These are phyloP conservation scores for Clinocottus analis DNA, from an alignment of 2,113 vertebrate genomes.

Conservation along the genomic window DNA sequence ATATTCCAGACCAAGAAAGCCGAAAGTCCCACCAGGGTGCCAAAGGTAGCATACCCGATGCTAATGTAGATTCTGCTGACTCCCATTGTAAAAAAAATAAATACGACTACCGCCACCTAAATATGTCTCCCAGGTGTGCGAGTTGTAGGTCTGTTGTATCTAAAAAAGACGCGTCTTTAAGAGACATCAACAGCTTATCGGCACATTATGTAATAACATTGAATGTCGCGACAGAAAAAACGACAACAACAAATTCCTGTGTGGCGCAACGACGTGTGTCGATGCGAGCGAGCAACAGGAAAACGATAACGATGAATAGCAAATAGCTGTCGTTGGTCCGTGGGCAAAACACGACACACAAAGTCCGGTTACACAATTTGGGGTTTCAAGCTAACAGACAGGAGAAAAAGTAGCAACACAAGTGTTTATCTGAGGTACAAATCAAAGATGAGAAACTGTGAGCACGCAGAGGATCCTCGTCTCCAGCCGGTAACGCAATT, in stretches of 20 bases:
- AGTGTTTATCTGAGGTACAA: conserved; percentile 19
- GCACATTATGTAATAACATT: conserved; percentile 70
- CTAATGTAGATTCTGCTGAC: conserved; percentile 78
- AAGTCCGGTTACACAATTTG: not conserved
- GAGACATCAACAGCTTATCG: conserved; percentile 52
- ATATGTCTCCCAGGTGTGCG: not conserved
- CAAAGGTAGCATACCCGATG: conserved; percentile 85
- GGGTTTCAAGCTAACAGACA: not conserved
- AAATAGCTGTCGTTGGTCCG: fast-evolving
- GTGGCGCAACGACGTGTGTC: not conserved
- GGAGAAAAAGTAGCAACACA: not conserved
- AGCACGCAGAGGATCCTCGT: not conserved
- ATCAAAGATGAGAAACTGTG: conserved; percentile 5
- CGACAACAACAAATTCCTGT: conserved; percentile 4
- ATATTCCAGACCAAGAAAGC: conserved; percentile 91
- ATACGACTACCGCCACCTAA: not conserved
- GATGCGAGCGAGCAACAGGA: not conserved
- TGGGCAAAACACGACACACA: fast-evolving
- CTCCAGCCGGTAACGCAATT: not conserved
- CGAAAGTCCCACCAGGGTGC: conserved; percentile 85
- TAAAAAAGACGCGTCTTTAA: not conserved
- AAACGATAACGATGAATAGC: not conserved
- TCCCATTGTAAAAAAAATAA: conserved; percentile 80
- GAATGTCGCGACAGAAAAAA: conserved; percentile 16
- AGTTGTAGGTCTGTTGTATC: not conserved